Evolutionary conservation across 2,797 vertebrate genomes (phyloP).

Genomic region (Argyrosomus regius): DNA sequence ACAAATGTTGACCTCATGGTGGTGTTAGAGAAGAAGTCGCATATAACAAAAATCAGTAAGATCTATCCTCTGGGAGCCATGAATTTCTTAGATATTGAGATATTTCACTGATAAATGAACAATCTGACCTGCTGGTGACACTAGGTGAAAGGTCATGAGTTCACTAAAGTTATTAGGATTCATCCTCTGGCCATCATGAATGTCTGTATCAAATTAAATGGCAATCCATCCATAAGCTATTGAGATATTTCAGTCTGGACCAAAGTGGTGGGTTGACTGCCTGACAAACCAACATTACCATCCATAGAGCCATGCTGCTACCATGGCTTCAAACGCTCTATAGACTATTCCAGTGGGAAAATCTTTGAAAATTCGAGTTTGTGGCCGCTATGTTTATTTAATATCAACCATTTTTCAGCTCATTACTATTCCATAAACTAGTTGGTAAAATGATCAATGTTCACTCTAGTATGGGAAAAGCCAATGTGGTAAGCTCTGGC

Average conservation of each 20-base stretch:
- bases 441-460: conserved; percentile 71
- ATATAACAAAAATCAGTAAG: too few relatives aligned
- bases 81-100: not conserved
- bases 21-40: too few relatives aligned
- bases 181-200: conserved; percentile 1
- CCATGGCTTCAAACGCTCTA: conserved; percentile 41
- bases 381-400: conserved; percentile 63
- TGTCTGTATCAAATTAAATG: conserved; percentile 1
- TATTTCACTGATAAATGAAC: not conserved
- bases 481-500: conserved; percentile 62
- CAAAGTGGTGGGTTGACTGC: conserved; percentile 7
- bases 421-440: conserved; percentile 65
- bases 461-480: conserved; percentile 46
- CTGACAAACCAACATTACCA: not conserved
- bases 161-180: conserved; percentile 8
- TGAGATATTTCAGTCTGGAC: conserved; percentile 24
- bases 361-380: conserved; percentile 51
- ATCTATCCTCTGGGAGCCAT: not conserved
- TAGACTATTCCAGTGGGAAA: conserved; percentile 51
- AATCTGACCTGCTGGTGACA: not conserved
- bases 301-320: conserved; percentile 24
- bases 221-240: conserved; percentile 5
- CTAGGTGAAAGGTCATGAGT: not conserved
- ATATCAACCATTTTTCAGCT: conserved; percentile 68
- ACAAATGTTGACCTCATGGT: too few relatives aligned